Evolutionary conservation across 2,797 vertebrate genomes (phyloP), one percentile per base, ranked within the genome.

Genomic region (Crocidura indochinensis): DNA sequence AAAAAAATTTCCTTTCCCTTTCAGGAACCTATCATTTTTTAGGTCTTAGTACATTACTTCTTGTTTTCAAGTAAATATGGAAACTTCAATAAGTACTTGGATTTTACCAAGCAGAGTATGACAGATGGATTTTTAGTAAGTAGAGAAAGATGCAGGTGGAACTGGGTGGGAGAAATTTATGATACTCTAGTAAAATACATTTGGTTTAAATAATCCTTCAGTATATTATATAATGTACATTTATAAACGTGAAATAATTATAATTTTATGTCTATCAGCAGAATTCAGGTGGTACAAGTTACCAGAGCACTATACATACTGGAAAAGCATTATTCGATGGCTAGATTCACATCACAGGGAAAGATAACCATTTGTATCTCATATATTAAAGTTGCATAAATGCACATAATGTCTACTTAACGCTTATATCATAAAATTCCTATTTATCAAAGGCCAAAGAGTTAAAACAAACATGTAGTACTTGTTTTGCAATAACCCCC

Each of bases 1-100:
- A 47, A 80, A 91, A 84, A 17, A 8, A 24, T 81, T 74, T 72
- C 22, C 24, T 72, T 87, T 90, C 10, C n/a, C 38, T 80, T 84
- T 67, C 31, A 51, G 27, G n/a, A 76, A 0, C 19, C 56, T 10
- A 27, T 38, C 67, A 12, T 76, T 71, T 74, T 8, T 8, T 29
- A 38, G 3, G 49, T 64, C n/a, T 84, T 49, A 47, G 2, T 10
- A 72, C 14, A 51, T 26, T 87, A 14, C 47, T 82, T 84, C 77
- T 51, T 81, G 72, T 75, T 79, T 47, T 68, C 46, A 73, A 80
- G 27, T 46, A 72, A 88, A 87, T 53, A 47, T 9, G 38, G 38
- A 68, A 94, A 84, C 65, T 6, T 11, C 60, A 76, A 49, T 0
- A 56, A 3, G 10, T 17, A 31, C 20, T 53, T 75, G 44, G 27